These are phyloP conservation scores for Eciton burchellii DNA, from an alignment of 1,140 invertebrate species.

Conservation along the genomic window DNA sequence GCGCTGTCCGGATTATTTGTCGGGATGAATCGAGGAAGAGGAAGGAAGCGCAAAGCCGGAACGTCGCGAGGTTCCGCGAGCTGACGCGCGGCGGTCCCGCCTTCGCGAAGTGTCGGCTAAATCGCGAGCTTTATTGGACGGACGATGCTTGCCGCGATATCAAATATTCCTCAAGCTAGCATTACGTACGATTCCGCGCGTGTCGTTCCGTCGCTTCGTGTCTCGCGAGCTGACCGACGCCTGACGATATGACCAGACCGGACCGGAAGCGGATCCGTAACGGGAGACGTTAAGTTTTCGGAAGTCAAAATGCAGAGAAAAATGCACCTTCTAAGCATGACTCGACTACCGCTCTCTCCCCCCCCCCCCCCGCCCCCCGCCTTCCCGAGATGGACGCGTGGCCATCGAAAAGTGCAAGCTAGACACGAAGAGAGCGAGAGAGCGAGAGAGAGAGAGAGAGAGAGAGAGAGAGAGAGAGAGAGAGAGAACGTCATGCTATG, in stretches of 20 bases:
- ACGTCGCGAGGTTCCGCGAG: background rate
- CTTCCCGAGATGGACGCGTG: slow-evolving; percentile 69
- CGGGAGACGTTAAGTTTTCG: slow-evolving; percentile 59
- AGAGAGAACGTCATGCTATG: slow-evolving; percentile 83
- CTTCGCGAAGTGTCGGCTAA: slow-evolving; percentile 65
- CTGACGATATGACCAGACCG: slow-evolving; percentile 37
- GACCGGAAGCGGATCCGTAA: slow-evolving; percentile 53
- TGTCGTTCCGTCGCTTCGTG: slow-evolving; percentile 33
- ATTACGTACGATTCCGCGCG: background rate
- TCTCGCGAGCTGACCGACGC: slow-evolving; percentile 8
- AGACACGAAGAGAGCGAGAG: slow-evolving; percentile 81
- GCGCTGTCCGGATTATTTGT: background rate
- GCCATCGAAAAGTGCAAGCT: slow-evolving; percentile 82
- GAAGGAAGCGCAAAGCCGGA: too few relatives aligned
- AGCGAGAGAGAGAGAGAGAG: too few relatives aligned
- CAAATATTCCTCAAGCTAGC: slow-evolving; percentile 51
- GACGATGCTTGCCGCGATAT: slow-evolving; percentile 19
- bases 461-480: too few relatives aligned
- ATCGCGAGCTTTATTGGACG: slow-evolving; percentile 66
- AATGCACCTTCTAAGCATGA: slow-evolving; percentile 83
- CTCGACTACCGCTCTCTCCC: slow-evolving; percentile 75
- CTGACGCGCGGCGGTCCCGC: slow-evolving; percentile 44
- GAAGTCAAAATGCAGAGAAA: slow-evolving; percentile 70
- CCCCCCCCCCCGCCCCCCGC: too few relatives aligned
- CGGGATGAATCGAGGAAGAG: too few relatives aligned